Conservation (phyloP, 1,140 invertebrate species). For the Venturia canescens region DNA sequence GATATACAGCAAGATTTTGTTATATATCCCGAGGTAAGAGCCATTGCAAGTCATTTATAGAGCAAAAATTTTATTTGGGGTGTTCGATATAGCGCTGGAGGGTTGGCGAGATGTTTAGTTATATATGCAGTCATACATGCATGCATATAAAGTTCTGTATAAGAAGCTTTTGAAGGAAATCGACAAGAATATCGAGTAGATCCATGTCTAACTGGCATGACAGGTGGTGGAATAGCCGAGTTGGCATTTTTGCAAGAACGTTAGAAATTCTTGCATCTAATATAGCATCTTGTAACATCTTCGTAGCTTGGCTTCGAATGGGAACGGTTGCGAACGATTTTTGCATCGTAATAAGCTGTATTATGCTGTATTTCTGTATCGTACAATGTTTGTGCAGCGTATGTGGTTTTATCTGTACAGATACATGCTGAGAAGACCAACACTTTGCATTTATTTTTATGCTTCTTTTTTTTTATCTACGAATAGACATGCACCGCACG, state of each 20-base stretch:
- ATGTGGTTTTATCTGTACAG: background rate
- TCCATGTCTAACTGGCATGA: slow-evolving; percentile 9
- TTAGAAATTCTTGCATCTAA: slow-evolving; percentile 4
- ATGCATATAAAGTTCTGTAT: background rate
- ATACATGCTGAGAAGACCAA: background rate
- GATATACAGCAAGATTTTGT: background rate
- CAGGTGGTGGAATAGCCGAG: slow-evolving; percentile 33
- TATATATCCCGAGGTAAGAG: slow-evolving; percentile 29
- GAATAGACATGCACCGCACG: slow-evolving; percentile 10
- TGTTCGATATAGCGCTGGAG: background rate
- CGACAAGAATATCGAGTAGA: slow-evolving; percentile 10
- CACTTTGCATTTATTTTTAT: background rate
- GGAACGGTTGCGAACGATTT: slow-evolving; percentile 21
- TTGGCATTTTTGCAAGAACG: slow-evolving; percentile 15
- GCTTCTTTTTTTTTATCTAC: background rate
- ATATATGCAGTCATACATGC: background rate
- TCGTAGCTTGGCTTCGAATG: background rate
- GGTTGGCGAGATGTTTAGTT: background rate
- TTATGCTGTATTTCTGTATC: background rate
- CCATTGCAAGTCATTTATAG: background rate
- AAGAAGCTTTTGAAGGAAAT: background rate
- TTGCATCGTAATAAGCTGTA: slow-evolving; percentile 29
- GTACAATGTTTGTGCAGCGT: background rate
- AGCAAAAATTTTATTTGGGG: slow-evolving; percentile 19
- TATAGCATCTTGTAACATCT: background rate